Conservation (phyloP, 2,797 vertebrate genomes). For the Hippopotamyrus pictus region DNA sequence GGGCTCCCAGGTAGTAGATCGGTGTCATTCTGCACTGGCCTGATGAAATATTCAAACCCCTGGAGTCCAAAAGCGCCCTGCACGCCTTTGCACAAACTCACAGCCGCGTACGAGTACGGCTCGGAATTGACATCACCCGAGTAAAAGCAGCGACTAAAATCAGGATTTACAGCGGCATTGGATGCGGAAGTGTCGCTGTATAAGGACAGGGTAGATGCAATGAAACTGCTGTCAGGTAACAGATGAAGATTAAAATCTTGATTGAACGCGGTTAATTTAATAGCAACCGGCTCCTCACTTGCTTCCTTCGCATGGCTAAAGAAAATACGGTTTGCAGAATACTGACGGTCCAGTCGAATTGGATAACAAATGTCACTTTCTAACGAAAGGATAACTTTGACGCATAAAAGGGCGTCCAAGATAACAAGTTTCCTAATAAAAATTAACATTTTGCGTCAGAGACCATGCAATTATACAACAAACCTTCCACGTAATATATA, state of each 20-base stretch:
- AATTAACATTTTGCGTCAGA: slow-evolving; percentile 51
- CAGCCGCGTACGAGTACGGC: slow-evolving; percentile 75
- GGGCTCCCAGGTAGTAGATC: slow-evolving; percentile 34
- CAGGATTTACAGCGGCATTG: slow-evolving; percentile 42
- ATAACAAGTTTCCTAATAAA: slow-evolving; percentile 37
- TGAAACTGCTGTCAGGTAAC: slow-evolving; percentile 76
- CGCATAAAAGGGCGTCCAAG: slow-evolving; percentile 39
- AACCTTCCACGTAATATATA: neutral
- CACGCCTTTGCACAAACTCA: slow-evolving; percentile 86
- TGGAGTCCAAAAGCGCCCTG: slow-evolving; percentile 82
- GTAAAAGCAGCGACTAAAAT: slow-evolving; percentile 80
- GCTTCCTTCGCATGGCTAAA: slow-evolving; percentile 53
- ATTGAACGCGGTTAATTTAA: slow-evolving; percentile 80
- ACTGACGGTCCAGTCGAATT: slow-evolving; percentile 66
- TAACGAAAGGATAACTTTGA: slow-evolving; percentile 44
- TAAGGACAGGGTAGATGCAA: slow-evolving; percentile 72
- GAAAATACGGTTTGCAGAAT: slow-evolving; percentile 63
- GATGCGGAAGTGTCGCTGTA: slow-evolving; percentile 56
- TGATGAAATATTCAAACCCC: slow-evolving; percentile 83
- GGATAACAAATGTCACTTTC: slow-evolving; percentile 78
- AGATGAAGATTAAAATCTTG: slow-evolving; percentile 83
- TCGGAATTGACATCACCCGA: slow-evolving; percentile 87
- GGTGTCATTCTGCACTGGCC: slow-evolving; percentile 64
- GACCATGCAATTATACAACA: neutral
- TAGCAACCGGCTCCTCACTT: slow-evolving; percentile 52